These are phyloP conservation scores for Maniola jurtina DNA, from an alignment of 1,140 invertebrate species.

Conservation along the genomic window DNA sequence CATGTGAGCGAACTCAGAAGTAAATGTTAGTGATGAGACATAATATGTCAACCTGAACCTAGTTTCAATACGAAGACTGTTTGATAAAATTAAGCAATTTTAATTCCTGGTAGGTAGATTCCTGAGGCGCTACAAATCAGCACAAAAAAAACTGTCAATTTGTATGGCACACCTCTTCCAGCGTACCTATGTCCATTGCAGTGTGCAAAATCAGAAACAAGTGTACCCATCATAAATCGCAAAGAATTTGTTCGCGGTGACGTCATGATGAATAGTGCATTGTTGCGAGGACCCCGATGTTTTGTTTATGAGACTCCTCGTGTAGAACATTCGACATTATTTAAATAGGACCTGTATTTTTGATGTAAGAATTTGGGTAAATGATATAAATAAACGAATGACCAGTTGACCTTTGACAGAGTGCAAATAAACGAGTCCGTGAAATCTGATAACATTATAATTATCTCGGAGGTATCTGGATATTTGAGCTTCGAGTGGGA, in stretches of 20 bases:
- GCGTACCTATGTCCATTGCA: background rate
- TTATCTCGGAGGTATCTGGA: background rate
- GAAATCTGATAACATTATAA: conserved; percentile 1
- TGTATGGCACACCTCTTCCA: too few species aligned
- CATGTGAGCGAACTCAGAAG: too few species aligned
- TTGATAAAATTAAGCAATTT: too few species aligned
- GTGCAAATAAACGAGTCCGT: conserved; percentile 14
- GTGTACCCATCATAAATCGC: conserved; percentile 22
- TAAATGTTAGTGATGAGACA: too few species aligned
- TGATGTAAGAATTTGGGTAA: conserved; percentile 6
- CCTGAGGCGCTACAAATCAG: too few species aligned
- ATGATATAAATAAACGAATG: conserved; percentile 3
- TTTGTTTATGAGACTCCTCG: conserved; percentile 37
- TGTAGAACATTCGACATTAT: conserved; percentile 28
- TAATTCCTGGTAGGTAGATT: too few species aligned
- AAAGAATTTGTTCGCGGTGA: conserved; percentile 31
- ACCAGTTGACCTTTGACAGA: conserved; percentile 8
- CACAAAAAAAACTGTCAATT: too few species aligned
- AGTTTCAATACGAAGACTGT: too few species aligned
- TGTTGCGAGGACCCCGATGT: conserved; percentile 43
- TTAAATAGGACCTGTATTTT: conserved; percentile 16
- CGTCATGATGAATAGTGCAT: conserved; percentile 37
- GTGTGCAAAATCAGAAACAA: background rate
- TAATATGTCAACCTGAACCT: too few species aligned
- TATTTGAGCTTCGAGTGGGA: conserved; percentile 1